Base-by-base conservation (phyloP, 2,797 vertebrate genomes). In the Cossypha dichroa region DNA sequence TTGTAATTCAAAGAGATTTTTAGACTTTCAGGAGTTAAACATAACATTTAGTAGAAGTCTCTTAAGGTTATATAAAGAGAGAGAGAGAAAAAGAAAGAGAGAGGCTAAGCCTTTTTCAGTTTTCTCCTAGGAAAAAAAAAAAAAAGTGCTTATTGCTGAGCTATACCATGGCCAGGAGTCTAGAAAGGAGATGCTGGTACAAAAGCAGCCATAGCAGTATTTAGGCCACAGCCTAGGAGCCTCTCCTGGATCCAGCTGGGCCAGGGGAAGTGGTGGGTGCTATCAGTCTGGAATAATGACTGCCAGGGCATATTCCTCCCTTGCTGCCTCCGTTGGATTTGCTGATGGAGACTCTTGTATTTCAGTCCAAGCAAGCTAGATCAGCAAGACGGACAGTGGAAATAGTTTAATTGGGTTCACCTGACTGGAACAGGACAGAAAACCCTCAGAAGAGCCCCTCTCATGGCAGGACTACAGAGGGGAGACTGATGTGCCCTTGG, bases 1-100 rank as follows among this genome's bases (percentile, higher is more conserved):
- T 59, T 48, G 56, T 95, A 83, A 80, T 68, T 93, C 36, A 41
- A 82, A 80, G 10, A 70, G 19, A 63, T 49, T 85, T 91, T 90
- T 45, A 85, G 60, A 55, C 48, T 83, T 83, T 72, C 41, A 77
- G 29, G 54, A 88, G 19, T 83, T 62, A 59, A 77, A 74, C 5
- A 9, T 23, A 90, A 56, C 29, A 49, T 56, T 59, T 43, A 78
- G 13, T 58, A 77, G 6, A 79, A 56, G 15, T 58, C 38, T 59
- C 6, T 55, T 80, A 74, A 60, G 38, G 36, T 56, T 86, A 31
- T 26, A 58, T 21, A 38, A 19, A 59, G 19, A 76, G n/a, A 72
- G 11, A 45, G 34, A 36, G 22, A 54, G 6, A 40, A 18, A 63
- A 10, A 54, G 25, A 48, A 4, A 36, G 28, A 45, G 5, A 55